A percentile compares a stretch with the other conserved stretches of the same genome.
Evolutionary conservation across 2,888 invertebrate genomes (phyloP).

Genomic region (Tetropium fuscum): DNA sequence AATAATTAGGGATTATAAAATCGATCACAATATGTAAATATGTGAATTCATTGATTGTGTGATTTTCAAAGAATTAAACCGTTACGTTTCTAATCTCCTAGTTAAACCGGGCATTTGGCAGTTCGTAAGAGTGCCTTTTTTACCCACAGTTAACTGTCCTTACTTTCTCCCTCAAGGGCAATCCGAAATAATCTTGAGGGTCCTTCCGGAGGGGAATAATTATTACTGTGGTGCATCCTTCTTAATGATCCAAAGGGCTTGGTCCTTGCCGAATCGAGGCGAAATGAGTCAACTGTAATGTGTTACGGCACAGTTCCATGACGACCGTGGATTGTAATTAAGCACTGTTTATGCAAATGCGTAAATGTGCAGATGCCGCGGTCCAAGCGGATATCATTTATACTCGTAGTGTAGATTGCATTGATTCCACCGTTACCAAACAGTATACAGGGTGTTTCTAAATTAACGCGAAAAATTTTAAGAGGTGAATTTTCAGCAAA

Average conservation of each 20-base stretch:
- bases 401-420: conserved; percentile 1
- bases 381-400: conserved; percentile 7
- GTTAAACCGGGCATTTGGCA: background rate
- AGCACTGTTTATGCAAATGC: conserved; percentile 35
- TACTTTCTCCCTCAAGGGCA: conserved; percentile 13
- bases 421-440: too few species aligned
- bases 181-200: conserved; percentile 21
- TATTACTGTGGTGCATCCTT: conserved; percentile 26
- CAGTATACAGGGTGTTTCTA: too few species aligned
- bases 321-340: conserved; percentile 31
- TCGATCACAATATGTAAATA: too few species aligned
- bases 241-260: conserved; percentile 13
- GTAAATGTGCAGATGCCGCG: conserved; percentile 30
- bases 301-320: conserved; percentile 28
- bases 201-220: conserved; percentile 20
- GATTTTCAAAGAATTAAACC: too few species aligned
- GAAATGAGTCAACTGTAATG: conserved; percentile 23
- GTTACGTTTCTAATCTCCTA: conserved; percentile 2
- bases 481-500: too few species aligned
- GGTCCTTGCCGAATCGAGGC: conserved; percentile 5
- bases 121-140: conserved; percentile 12
- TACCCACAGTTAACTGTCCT: conserved; percentile 4
- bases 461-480: too few species aligned
- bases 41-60: too few species aligned
- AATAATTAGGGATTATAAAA: too few species aligned